A percentile compares a stretch with the other conserved stretches of the same genome.
These are phyloP conservation scores for Grapholita molesta DNA, from an alignment of 1,140 invertebrate species.

Conservation along the genomic window DNA sequence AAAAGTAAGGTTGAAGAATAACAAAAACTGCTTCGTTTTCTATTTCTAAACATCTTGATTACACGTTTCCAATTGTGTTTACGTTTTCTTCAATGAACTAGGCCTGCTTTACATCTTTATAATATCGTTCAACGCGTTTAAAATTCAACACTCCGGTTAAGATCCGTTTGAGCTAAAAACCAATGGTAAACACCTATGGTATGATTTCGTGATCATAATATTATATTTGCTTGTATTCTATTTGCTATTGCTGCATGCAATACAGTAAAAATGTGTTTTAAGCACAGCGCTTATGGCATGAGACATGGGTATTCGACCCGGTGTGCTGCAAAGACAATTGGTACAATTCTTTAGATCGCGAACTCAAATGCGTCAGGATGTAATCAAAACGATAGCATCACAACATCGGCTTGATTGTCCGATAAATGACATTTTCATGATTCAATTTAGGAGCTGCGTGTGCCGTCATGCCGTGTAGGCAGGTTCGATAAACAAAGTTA, in stretches of 20 bases:
- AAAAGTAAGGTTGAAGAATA: background rate
- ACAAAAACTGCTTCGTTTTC: background rate
- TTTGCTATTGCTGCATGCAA: background rate
- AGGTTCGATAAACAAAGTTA: background rate
- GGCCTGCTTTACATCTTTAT: slow-evolving; percentile 54
- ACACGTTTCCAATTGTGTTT: slow-evolving; percentile 32
- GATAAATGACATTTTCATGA: slow-evolving; percentile 15
- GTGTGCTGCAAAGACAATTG: background rate
- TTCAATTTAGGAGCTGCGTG: background rate
- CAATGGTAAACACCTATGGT: background rate
- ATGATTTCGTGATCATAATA: background rate
- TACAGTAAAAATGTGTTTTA: background rate
- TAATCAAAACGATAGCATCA: slow-evolving; percentile 12
- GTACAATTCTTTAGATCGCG: background rate
- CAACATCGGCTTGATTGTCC: slow-evolving; percentile 1
- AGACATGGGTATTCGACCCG: background rate
- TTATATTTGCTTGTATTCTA: background rate
- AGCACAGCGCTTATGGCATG: background rate
- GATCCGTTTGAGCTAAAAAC: background rate
- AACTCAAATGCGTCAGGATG: slow-evolving; percentile 4
- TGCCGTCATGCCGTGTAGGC: background rate
- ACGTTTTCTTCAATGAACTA: slow-evolving; percentile 27
- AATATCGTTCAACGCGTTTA: slow-evolving; percentile 68
- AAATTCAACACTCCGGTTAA: slow-evolving; percentile 50
- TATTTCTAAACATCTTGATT: slow-evolving; percentile 24